Evolutionary conservation across 2,113 vertebrate species (phyloP).

Genomic region (Nannobrachium achirus): DNA sequence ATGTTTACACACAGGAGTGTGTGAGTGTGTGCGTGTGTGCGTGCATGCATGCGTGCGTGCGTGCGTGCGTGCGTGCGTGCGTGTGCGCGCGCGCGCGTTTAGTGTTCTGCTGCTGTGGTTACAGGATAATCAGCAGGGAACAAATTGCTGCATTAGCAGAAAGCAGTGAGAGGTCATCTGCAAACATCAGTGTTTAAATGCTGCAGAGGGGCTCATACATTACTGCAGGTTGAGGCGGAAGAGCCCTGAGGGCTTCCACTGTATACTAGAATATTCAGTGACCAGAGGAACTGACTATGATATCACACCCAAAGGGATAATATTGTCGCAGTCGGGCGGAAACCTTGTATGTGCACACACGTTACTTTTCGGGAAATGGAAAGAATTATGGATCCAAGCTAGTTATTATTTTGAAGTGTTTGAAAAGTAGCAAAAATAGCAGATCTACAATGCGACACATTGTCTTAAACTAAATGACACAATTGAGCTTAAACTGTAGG

Average conservation of each 20-base stretch:
- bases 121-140: slow-evolving; percentile 71
- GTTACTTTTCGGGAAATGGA: no score
- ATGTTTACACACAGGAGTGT: slow-evolving; percentile 6
- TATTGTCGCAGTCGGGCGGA: no score
- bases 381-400: no score
- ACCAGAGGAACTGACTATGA: slow-evolving; percentile 38
- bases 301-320: slow-evolving; percentile 2
- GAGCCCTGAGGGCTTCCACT: slow-evolving; percentile 28
- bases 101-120: slow-evolving; percentile 46
- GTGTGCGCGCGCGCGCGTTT: slow-evolving; percentile 7
- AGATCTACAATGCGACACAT: no score
- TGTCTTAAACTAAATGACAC: no score
- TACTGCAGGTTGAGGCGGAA: slow-evolving; percentile 36
- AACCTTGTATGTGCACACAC: no score
- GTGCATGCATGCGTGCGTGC: slow-evolving; percentile 13
- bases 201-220: slow-evolving; percentile 58
- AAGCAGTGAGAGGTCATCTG: slow-evolving; percentile 65
- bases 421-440: no score
- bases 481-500: no score
- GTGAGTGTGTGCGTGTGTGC: not conserved
- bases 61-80: not conserved
- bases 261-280: slow-evolving; percentile 59
- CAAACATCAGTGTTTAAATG: slow-evolving; percentile 75
- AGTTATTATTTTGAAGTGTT: no score
- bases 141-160: slow-evolving; percentile 77